Evolutionary conservation across 2,888 invertebrate genomes (phyloP).

Genomic region (Lucinisca nassula): DNA sequence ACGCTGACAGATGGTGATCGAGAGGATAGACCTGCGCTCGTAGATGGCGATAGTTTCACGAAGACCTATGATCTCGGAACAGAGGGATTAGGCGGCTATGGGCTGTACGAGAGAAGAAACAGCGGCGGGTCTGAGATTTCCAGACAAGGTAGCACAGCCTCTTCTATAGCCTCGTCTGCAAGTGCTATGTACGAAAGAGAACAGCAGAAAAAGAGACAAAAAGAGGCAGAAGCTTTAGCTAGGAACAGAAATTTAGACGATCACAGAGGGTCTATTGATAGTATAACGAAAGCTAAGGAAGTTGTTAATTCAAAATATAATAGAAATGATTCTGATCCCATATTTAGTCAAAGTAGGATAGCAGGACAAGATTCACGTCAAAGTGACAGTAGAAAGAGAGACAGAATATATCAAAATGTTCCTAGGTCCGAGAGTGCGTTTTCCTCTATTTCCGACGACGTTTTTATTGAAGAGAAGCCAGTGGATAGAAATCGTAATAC

Average conservation of each 20-base stretch:
- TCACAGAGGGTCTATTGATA: background rate
- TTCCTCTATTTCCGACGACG: background rate
- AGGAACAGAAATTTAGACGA: background rate
- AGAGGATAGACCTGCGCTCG: background rate
- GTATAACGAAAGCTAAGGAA: background rate
- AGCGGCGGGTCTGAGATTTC: conserved; percentile 42
- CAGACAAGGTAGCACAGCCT: conserved; percentile 59
- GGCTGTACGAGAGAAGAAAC: background rate
- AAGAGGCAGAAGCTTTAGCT: background rate
- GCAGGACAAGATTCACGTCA: background rate
- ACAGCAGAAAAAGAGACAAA: conserved; percentile 40
- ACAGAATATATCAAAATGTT: background rate
- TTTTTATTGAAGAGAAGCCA: background rate
- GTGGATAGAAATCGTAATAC: background rate
- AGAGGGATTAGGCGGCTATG: background rate
- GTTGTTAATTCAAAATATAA: background rate
- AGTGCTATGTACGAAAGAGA: conserved; percentile 59
- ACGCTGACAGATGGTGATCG: background rate
- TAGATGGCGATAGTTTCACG: background rate
- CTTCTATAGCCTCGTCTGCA: conserved; percentile 67
- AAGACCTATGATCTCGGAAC: background rate
- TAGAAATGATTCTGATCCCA: background rate
- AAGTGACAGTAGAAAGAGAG: background rate
- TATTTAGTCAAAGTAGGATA: background rate
- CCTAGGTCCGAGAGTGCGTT: background rate